Percentiles rank a stretch among this genome's conserved stretches.
phyloP scores from a whole-genome alignment of 2,888 invertebrate species.

The Nezara viridula region DNA sequence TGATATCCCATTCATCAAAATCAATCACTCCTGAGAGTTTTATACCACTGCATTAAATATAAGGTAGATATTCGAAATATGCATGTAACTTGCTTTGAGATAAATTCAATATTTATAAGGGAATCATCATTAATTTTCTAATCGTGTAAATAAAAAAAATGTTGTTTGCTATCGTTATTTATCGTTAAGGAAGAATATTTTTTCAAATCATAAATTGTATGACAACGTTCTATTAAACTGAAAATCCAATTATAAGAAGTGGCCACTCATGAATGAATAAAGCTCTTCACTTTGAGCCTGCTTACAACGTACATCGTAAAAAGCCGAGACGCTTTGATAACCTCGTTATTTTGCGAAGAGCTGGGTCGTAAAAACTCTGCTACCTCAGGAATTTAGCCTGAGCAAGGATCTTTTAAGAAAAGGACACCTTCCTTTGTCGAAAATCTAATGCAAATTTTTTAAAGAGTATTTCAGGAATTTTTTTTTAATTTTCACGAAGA shows the following conservation, averaged over 20 bases:
- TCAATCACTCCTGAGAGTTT: too few relatives aligned
- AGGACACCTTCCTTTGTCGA: background rate
- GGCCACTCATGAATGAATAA: slow-evolving; percentile 12
- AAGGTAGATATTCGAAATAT: too few relatives aligned
- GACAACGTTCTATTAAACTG: background rate
- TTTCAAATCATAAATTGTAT: background rate
- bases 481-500: background rate
- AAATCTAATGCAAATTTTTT: background rate
- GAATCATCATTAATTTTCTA: too few relatives aligned
- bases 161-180: too few relatives aligned
- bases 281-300: background rate
- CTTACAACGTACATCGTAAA: background rate
- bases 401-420: background rate
- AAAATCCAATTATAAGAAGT: background rate
- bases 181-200: too few relatives aligned
- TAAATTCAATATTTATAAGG: too few relatives aligned
- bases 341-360: background rate
- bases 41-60: too few relatives aligned
- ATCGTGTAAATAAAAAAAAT: too few relatives aligned
- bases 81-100: too few relatives aligned
- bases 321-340: slow-evolving; percentile 6
- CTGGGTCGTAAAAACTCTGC: background rate
- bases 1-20: too few relatives aligned
- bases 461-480: background rate
- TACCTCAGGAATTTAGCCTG: background rate